Evolutionary conservation across 1,140 invertebrate species (phyloP), one percentile per base, ranked within the genome.

Genomic region (Zaprionus vittiger): DNA sequence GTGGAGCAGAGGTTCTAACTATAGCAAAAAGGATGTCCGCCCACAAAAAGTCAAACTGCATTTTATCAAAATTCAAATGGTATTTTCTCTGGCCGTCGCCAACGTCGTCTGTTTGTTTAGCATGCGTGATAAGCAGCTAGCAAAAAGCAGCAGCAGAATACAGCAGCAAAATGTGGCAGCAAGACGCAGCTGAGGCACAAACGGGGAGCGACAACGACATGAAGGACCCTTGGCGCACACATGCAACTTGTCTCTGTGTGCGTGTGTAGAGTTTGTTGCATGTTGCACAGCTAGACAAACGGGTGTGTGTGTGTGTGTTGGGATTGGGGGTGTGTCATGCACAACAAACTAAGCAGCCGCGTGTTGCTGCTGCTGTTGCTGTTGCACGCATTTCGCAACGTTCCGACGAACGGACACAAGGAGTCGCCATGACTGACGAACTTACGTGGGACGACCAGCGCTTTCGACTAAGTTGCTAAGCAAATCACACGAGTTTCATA

Each of bases 21-120:
- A 34, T 38, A 37, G 28, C 22, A 17, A 63, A 37, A 28, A 37
- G 61, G 26, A 62, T 49, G 62, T 72, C 26, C 37, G 54, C 66
- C 71, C 65, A 69, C 81, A 81, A 76, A 86, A 77, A 82, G 75
- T 87, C 76, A 80, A 70, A 81, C 85, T 89, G 79, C 81, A 90
- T 85, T 89, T 82, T 85, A 90, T 90, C 85, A 90, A 90, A 90
- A 90, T 91, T 90, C 81, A 90, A 90, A 90, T 90, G 72, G 73
- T 82, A 91, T 91, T 82, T 81, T 85, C 73, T 61, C 79, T 71
- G 63, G 71, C 57, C 67, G 78, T 75, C 68, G 55, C 41, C 56
- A 37, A 20, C 59, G 72, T 28, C 54, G 75, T 73, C 73, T 83
- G 80, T 80, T 81, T 90, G 85, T 74, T 89, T 90, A 81, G 85